Conservation (phyloP, 2,888 invertebrate species). For the Dastarcus helophoroides region DNA sequence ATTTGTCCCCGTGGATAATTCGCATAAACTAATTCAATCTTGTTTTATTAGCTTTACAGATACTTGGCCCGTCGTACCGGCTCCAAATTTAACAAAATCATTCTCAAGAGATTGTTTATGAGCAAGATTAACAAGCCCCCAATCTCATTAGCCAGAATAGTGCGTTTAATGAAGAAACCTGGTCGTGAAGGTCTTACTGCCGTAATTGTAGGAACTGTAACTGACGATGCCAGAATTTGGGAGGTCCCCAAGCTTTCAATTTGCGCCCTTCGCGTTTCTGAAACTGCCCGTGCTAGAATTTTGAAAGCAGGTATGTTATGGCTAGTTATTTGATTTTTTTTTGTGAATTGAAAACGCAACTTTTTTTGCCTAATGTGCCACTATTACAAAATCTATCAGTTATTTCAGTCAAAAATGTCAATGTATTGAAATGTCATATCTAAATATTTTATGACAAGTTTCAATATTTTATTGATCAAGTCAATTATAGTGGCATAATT, state of each 20-base stretch:
- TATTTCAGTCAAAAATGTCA: slow-evolving; percentile 5
- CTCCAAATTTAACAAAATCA: slow-evolving; percentile 92
- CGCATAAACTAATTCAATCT: slow-evolving; percentile 5
- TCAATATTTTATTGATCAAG: too few relatives aligned
- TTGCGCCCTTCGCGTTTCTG: slow-evolving; percentile 88
- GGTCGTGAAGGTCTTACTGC: slow-evolving; percentile 79
- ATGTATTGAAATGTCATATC: too few relatives aligned
- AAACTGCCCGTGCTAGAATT: slow-evolving; percentile 90
- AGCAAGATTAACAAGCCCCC: slow-evolving; percentile 92
- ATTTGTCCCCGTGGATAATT: slow-evolving; percentile 4
- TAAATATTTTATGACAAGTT: too few relatives aligned
- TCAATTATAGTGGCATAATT: too few relatives aligned
- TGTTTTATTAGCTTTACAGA: slow-evolving; percentile 71
- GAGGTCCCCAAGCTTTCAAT: slow-evolving; percentile 86
- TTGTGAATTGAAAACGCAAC: too few relatives aligned
- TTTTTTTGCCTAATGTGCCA: too few relatives aligned
- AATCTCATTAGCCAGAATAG: slow-evolving; percentile 80
- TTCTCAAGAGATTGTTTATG: slow-evolving; percentile 93
- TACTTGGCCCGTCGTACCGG: slow-evolving; percentile 93
- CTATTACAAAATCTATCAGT: slow-evolving; percentile 4
- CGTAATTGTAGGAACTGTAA: slow-evolving; percentile 90
- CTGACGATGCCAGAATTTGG: slow-evolving; percentile 87
- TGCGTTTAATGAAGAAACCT: slow-evolving; percentile 76
- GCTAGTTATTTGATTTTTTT: not conserved
- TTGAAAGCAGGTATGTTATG: slow-evolving; percentile 70